Conservation (phyloP, 2,888 invertebrate species). For the Osedax fenrisi region DNA sequence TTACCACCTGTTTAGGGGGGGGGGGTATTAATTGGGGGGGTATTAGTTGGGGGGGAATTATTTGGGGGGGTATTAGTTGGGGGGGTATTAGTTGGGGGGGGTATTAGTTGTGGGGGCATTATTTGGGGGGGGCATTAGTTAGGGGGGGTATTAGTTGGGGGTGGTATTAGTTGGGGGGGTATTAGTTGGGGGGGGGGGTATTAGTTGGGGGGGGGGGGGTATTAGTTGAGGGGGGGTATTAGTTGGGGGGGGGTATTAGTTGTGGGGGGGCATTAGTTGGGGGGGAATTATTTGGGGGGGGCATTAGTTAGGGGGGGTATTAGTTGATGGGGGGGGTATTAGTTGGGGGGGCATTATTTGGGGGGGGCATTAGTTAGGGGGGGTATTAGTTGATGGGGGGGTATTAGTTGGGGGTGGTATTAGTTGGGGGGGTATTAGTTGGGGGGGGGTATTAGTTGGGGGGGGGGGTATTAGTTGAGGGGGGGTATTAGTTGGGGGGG, state of each 20-base stretch:
- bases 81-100: not conserved
- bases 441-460: conserved; percentile 37
- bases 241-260: not conserved
- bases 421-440: not conserved
- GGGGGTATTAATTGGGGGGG: not conserved
- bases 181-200: conserved; percentile 34
- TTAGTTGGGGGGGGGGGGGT: not conserved
- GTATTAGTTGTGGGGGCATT: not conserved
- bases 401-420: too few relatives aligned
- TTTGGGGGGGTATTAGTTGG: not conserved
- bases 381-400: not conserved
- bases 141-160: not conserved
- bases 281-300: not conserved
- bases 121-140: not conserved
- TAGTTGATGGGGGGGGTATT: not conserved
- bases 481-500: too few relatives aligned
- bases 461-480: conserved; percentile 49
- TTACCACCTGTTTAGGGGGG: conserved; percentile 41
- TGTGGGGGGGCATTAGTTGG: not conserved
- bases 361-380: not conserved
- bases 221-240: not conserved
- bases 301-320: not conserved
- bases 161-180: conserved; percentile 46
- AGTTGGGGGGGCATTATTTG: not conserved
- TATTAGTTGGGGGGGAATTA: not conserved